A percentile compares a stretch with the other conserved stretches of the same genome.
Evolutionary conservation across 2,113 vertebrate species (phyloP).

Genomic region (Indri indri): DNA sequence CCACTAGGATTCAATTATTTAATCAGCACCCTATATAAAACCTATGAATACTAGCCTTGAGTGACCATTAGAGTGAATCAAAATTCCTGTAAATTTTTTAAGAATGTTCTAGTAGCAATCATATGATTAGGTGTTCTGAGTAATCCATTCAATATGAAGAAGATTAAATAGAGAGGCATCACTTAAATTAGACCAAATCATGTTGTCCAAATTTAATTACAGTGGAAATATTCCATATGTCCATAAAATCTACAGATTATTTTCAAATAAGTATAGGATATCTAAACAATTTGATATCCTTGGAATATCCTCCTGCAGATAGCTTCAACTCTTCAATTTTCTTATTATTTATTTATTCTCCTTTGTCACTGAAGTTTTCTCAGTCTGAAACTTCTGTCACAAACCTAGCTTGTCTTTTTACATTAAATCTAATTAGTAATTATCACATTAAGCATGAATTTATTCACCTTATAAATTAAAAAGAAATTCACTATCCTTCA

Average conservation of each 20-base stretch:
- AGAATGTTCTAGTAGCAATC: neutral
- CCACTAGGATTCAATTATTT: neutral
- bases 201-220: neutral
- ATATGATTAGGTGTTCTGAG: neutral
- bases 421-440: neutral
- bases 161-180: neutral
- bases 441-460: neutral
- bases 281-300: neutral
- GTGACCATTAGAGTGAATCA: neutral
- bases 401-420: neutral
- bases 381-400: neutral
- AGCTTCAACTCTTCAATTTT: neutral
- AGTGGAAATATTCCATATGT: neutral
- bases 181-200: neutral
- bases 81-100: neutral
- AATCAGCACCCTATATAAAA: neutral
- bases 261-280: neutral
- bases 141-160: neutral
- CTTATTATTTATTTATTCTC: neutral
- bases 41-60: neutral
- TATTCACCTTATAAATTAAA: neutral
- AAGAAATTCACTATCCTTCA: neutral
- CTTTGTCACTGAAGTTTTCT: neutral
- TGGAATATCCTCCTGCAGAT: neutral
- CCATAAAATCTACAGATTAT: neutral